Percentiles rank a stretch among this genome's conserved stretches.
These are phyloP conservation scores for Diarsia mendica DNA, from an alignment of 2,888 invertebrate genomes.

Conservation along the genomic window DNA sequence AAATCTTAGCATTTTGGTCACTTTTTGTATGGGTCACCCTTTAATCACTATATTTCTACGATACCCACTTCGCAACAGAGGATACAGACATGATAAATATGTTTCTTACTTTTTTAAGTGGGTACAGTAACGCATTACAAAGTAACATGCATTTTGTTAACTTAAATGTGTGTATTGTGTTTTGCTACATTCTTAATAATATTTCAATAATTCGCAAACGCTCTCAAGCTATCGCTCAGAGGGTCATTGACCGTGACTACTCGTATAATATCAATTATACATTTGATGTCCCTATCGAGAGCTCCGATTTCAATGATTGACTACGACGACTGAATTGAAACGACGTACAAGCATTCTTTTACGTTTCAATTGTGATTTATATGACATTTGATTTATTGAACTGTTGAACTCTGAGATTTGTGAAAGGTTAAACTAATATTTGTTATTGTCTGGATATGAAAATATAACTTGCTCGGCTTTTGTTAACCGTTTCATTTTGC, in stretches of 20 bases:
- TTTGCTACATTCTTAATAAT: slow-evolving; percentile 47
- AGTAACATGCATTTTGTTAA: slow-evolving; percentile 67
- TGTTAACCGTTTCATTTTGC: too few species aligned
- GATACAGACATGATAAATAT: slow-evolving; percentile 33
- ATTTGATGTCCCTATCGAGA: slow-evolving; percentile 11
- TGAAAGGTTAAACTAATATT: background rate
- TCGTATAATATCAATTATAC: slow-evolving; percentile 29
- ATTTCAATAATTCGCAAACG: too few species aligned
- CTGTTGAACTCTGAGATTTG: background rate
- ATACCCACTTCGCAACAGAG: slow-evolving; percentile 55
- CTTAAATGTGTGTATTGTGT: slow-evolving; percentile 47
- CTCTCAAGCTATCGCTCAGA: slow-evolving; percentile 7
- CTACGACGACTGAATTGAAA: slow-evolving; percentile 27
- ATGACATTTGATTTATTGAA: background rate
- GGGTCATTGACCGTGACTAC: slow-evolving; percentile 31
- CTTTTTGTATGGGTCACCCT: background rate
- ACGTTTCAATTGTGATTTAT: slow-evolving; percentile 37
- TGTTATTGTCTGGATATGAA: too few species aligned
- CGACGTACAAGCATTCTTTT: background rate
- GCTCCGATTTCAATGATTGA: slow-evolving; percentile 34
- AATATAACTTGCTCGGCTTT: too few species aligned
- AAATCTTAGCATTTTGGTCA: background rate
- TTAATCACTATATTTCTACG: background rate
- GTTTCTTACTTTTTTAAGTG: slow-evolving; percentile 69
- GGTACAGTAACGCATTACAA: slow-evolving; percentile 70